A percentile compares a stretch with the other conserved stretches of the same genome.
Conservation (phyloP, 2,888 invertebrate species). For the Trachelus iudaicus region DNA sequence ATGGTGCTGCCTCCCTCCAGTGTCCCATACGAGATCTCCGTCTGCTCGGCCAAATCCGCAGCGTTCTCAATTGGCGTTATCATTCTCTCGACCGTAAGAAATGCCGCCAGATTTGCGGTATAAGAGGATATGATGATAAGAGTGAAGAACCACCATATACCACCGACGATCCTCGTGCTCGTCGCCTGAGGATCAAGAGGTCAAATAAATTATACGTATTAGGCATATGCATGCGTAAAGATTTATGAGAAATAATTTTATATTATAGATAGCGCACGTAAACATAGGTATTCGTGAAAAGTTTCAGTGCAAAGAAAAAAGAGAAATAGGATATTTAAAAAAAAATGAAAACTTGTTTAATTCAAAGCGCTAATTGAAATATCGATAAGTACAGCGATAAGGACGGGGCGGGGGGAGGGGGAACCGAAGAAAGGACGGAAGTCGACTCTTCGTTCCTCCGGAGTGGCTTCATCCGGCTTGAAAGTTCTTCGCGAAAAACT, state of each 20-base stretch:
- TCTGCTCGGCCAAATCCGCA: conserved; percentile 94
- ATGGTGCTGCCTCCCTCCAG: conserved; percentile 94
- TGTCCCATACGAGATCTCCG: conserved; percentile 93
- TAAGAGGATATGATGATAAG: conserved; percentile 98
- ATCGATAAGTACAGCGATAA: not conserved
- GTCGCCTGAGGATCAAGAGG: conserved; percentile 74
- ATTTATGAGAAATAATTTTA: too few species aligned
- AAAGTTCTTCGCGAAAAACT: not conserved
- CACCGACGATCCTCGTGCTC: conserved; percentile 94
- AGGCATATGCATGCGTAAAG: too few species aligned
- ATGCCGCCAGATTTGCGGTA: conserved; percentile 97
- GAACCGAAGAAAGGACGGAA: not conserved
- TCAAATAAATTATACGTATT: not conserved
- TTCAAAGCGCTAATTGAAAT: not conserved
- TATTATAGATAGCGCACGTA: not conserved
- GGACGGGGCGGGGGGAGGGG: too few species aligned
- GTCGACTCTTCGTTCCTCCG: not conserved
- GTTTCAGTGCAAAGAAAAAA: not conserved
- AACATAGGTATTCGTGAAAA: not conserved
- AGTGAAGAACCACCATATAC: conserved; percentile 99
- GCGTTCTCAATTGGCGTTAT: conserved; percentile 96
- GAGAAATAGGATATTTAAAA: not conserved
- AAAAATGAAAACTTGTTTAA: not conserved
- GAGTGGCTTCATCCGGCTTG: not conserved
- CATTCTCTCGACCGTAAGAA: conserved; percentile 96